phyloP scores from a whole-genome alignment of 2,113 vertebrate species.

The Dicrurus megarhynchus region DNA sequence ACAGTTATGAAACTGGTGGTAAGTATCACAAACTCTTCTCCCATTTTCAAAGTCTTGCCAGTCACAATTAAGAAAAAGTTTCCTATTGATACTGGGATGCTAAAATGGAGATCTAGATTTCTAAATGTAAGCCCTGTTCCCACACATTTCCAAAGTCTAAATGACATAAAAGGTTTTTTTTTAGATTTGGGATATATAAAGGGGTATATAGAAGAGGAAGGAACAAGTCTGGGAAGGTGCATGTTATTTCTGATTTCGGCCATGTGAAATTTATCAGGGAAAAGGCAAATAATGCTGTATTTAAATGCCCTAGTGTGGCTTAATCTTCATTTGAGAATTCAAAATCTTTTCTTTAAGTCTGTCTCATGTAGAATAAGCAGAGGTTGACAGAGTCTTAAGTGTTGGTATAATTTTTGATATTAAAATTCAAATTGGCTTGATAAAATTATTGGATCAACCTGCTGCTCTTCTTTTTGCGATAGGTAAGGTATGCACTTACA shows the following conservation, averaged over 20 bases:
- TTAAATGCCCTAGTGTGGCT: not conserved
- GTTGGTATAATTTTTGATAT: not conserved
- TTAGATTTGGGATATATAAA: not conserved
- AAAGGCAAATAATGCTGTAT: not conserved
- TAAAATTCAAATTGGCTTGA: not conserved
- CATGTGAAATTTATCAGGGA: not conserved
- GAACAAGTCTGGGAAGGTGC: not conserved
- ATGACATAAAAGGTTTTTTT: accelerated
- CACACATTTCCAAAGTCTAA: not conserved
- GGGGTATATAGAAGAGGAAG: not conserved
- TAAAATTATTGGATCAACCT: not conserved
- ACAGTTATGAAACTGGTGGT: not conserved
- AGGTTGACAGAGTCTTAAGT: not conserved
- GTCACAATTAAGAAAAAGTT: not conserved
- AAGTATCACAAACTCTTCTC: not conserved
- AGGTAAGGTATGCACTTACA: not conserved
- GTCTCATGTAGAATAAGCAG: not conserved
- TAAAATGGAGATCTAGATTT: not conserved
- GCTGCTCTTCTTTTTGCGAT: not conserved
- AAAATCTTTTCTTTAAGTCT: not conserved
- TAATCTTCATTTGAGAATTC: not conserved
- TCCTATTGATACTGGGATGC: not conserved
- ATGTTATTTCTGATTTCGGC: not conserved
- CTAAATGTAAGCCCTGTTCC: not conserved
- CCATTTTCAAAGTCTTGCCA: not conserved